Conservation (phyloP, 30 jellyfish, hydroid and myxozoan genomes). For the Aurelia aurita complex sp. Pacific region DNA sequence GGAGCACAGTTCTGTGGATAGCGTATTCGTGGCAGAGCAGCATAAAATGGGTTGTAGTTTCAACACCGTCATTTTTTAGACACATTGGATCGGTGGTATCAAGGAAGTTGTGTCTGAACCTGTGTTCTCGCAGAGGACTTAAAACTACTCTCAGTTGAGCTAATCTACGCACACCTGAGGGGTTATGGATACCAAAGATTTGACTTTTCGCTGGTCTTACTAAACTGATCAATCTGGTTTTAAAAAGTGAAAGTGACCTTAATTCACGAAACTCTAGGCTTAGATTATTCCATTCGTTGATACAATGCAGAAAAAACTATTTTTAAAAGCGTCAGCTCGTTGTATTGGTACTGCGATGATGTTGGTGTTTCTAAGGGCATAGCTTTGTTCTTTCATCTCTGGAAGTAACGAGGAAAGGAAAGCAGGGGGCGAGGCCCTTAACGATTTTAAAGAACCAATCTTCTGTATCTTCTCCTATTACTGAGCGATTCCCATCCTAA, state of each 20-base stretch:
- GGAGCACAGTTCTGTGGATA: background rate
- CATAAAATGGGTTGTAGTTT: constrained; percentile 2
- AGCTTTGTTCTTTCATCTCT: background rate
- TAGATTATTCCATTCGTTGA: too few relatives aligned
- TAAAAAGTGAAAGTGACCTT: too few relatives aligned
- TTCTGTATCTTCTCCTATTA: background rate
- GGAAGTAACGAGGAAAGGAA: background rate
- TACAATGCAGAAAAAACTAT: background rate
- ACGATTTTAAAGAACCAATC: background rate
- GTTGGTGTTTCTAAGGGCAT: background rate
- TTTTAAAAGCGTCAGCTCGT: background rate
- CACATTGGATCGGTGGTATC: background rate
- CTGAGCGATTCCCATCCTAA: background rate
- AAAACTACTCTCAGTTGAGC: too few relatives aligned
- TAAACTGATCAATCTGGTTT: too few relatives aligned
- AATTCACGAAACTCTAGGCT: too few relatives aligned
- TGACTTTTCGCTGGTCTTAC: too few relatives aligned
- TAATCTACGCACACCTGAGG: too few relatives aligned
- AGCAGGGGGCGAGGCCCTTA: background rate
- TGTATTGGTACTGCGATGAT: background rate
- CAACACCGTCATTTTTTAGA: constrained; percentile 3
- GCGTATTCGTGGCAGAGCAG: constrained; percentile 17
- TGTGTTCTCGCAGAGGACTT: too few relatives aligned
- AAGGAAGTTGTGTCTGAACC: too few relatives aligned
- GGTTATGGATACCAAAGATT: too few relatives aligned